Evolutionary conservation across 2,113 vertebrate genomes (phyloP).

Genomic region (Columba livia): DNA sequence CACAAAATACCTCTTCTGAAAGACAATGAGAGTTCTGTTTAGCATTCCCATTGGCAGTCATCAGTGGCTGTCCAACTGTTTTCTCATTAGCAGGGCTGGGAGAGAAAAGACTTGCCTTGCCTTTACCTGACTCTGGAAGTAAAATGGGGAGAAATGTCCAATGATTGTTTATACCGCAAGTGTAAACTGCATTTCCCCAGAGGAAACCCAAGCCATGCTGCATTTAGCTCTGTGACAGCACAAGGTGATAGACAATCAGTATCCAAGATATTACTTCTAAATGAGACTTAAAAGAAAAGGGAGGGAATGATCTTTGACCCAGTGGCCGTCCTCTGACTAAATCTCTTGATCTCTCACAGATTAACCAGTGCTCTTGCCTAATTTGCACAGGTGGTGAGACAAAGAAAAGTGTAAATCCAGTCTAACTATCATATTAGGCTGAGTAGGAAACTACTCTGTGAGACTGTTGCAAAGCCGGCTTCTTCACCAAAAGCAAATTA

Average conservation of each 20-base stretch:
- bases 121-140: neutral
- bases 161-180: neutral
- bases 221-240: neutral
- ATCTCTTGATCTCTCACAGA: neutral
- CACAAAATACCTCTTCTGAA: neutral
- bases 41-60: neutral
- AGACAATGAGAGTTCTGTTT: neutral
- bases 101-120: neutral
- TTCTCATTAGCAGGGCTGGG: neutral
- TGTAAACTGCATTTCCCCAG: neutral
- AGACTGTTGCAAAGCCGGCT: neutral
- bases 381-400: neutral
- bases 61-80: neutral
- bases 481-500: neutral
- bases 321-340: neutral
- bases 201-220: neutral
- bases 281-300: neutral
- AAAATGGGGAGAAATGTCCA: neutral
- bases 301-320: neutral
- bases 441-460: neutral
- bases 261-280: neutral
- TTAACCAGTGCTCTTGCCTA: accelerated
- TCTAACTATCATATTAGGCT: neutral
- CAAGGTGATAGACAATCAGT: neutral
- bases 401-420: neutral